Evolutionary conservation across 2,113 vertebrate genomes (phyloP).

Genomic region (Chaetura pelagica): DNA sequence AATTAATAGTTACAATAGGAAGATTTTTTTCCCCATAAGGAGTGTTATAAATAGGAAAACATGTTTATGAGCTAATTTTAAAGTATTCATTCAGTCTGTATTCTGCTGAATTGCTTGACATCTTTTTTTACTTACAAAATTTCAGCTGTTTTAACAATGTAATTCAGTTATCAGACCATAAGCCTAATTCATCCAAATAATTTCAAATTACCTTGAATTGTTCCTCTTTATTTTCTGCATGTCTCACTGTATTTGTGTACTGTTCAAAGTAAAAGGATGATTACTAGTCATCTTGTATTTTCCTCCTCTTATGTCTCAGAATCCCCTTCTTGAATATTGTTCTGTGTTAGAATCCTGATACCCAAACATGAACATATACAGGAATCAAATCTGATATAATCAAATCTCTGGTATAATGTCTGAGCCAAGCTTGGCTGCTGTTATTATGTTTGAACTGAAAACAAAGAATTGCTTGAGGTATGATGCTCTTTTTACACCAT

Average conservation of each 20-base stretch:
- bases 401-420: neutral
- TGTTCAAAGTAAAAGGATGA: neutral
- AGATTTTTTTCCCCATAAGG: neutral
- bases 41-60: neutral
- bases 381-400: neutral
- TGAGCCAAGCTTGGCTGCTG: neutral
- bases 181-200: constrained; percentile 31
- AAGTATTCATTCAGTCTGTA: neutral
- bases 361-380: neutral
- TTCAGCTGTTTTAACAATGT: neutral
- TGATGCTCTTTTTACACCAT: neutral
- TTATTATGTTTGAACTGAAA: neutral
- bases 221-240: neutral
- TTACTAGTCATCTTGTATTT: neutral
- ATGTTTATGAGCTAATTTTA: neutral
- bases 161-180: neutral
- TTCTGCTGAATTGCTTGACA: neutral
- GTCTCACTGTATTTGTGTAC: neutral
- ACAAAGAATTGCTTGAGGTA: neutral
- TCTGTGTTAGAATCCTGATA: neutral
- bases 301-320: neutral
- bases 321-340: neutral
- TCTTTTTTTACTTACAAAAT: neutral
- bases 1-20: neutral
- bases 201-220: constrained; percentile 28